Base-by-base conservation (phyloP, 2,113 vertebrate genomes). In the Pseudois nayaur region DNA sequence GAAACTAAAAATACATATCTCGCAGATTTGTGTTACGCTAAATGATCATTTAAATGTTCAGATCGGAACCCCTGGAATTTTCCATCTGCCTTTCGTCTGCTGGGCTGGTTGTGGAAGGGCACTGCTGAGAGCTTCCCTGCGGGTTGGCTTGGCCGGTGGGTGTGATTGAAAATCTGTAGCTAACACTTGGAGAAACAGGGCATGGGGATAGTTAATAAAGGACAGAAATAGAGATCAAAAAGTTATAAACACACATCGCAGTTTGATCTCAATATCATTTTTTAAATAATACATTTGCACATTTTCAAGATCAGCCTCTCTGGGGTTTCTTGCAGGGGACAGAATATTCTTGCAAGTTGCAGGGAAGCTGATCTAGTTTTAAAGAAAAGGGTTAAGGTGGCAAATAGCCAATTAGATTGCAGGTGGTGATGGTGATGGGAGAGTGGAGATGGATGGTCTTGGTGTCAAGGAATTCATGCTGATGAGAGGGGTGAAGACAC, bases 41-140 rank as follows among this genome's bases (percentile, higher is more conserved):
- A 98, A 98, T 98, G 98, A 98, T 98, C 98, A 98, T 96, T 98
- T 98, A 98, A 98, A 97, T 97, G 98, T 98, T 98, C 98, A 98
- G 96, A 97, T 97, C 76, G 0, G 96, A 98, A 98, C 98, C 98
- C 98, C 98, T 98, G 98, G 98, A 99, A 99, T 98, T 99, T 98
- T 98, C 98, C 98, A 98, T 98, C 98, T 98, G 98, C 96, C 98
- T 99, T 98, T 99, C 97, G 83, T 99, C 98, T 98, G 98, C 97
- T 97, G 96, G 97, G 96, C 91, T 98, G 97, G 96, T 0, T 33
- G 89, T 97, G 43, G 95, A 98, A 98, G 96, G 96, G 95, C 92
- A 98, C 98, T 0, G 55, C 98, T 98, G 98, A 0, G 96, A 98
- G 98, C 97, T 96, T 98, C 98, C 98, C 98, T 48, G 48, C 55